These are phyloP conservation scores for Xestia ashworthii DNA, from an alignment of 2,888 invertebrate species.

Conservation along the genomic window DNA sequence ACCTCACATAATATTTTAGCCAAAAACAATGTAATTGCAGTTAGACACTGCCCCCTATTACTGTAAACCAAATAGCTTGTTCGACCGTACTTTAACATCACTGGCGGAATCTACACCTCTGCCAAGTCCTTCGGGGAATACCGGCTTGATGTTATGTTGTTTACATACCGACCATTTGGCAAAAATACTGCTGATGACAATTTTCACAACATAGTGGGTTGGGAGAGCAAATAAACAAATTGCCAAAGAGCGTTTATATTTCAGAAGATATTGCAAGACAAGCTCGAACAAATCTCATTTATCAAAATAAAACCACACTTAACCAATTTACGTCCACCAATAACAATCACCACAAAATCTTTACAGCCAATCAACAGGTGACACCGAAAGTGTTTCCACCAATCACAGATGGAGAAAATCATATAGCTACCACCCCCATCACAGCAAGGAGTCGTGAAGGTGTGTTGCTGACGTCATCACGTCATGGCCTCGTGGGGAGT, in stretches of 20 bases:
- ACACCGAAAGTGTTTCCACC: constrained; percentile 15
- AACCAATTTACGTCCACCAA: constrained; percentile 25
- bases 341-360: constrained; percentile 20
- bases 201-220: background rate
- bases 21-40: background rate
- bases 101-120: background rate
- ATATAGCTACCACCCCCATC: constrained; percentile 36
- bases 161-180: background rate
- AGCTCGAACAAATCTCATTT: background rate
- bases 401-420: constrained; percentile 36
- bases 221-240: no score
- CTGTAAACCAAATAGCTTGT: no score
- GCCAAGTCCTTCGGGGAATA: background rate
- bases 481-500: constrained; percentile 49
- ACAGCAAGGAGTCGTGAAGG: constrained; percentile 45
- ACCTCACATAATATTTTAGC: background rate
- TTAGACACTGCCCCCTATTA: background rate
- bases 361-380: constrained; percentile 25
- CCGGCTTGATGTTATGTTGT: background rate
- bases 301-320: background rate
- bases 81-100: no score
- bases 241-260: background rate
- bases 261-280: background rate
- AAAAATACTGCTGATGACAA: background rate
- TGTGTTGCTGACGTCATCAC: constrained; percentile 60